Evolutionary conservation across 2,888 invertebrate genomes (phyloP), one percentile per base, ranked within the genome.

Genomic region (Tricholauxania praeusta): DNA sequence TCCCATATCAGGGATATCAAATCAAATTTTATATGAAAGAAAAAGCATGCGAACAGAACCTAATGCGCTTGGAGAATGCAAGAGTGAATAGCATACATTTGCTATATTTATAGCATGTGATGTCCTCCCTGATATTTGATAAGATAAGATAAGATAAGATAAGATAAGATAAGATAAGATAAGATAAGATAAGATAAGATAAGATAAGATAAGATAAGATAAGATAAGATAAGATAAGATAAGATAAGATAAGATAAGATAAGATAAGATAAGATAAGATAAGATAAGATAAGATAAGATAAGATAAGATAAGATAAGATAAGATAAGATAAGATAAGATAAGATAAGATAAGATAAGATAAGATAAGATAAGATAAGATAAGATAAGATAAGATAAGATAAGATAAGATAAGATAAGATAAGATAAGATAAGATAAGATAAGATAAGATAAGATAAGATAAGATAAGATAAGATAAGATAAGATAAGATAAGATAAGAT

Each of bases 261-360:
- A 49, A 17, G 19, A 65, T 49, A 49, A 17, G 19, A 49, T 15
- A 65, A 47, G 22, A 49, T 48, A 4, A 5, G n/a, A 65, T 12
- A 2, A 7, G 17, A 48, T 17, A 12, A 65, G 5, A 49, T n/a
- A 17, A n/a, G 39, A 39, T 49, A 65, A 65, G 14, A 14, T n/a
- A 15, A 5, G 19, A 53, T 17, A 28, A 47, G 12, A n/a, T 47
- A 57, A 17, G 39, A 57, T 39, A 7, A 55, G 7, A 14, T 7
- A n/a, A 55, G 17, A 55, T 55, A 14, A 55, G 55, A 12, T n/a
- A 55, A 55, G 17, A 55, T 55, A 55, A 55, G 17, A n/a, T n/a
- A 55, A 10, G 17, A 10, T n/a, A n/a, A 55, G 14, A 55, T 14
- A 55, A n/a, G n/a, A n/a, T n/a, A n/a, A n/a, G n/a, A n/a, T n/a